Percentiles rank a stretch among this genome's conserved stretches.
These are phyloP conservation scores for Ptycholaimellus sp. DNA, from an alignment of 2,888 invertebrate genomes.

Conservation along the genomic window DNA sequence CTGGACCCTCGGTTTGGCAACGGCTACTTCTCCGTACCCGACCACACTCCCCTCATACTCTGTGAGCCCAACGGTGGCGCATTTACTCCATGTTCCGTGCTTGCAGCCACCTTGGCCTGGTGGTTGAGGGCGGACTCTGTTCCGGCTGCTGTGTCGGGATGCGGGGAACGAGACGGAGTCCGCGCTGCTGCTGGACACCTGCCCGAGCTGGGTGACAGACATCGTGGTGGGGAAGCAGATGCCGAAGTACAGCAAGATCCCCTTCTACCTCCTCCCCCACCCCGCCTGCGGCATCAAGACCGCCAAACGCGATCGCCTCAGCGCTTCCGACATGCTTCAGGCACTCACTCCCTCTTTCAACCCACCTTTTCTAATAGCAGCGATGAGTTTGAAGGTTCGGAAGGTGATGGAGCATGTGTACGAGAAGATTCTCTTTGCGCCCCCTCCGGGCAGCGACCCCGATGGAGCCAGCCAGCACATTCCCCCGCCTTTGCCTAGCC, in stretches of 20 bases:
- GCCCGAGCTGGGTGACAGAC: constrained; percentile 64
- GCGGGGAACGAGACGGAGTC: constrained; percentile 82
- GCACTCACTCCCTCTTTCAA: too few relatives aligned
- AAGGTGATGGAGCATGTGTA: constrained; percentile 96
- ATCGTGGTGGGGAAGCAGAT: constrained; percentile 38
- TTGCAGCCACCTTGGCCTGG: too few relatives aligned
- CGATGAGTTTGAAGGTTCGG: too few relatives aligned
- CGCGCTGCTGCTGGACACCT: constrained; percentile 64
- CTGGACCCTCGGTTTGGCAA: constrained; percentile 26
- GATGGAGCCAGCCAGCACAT: not conserved
- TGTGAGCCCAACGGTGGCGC: constrained; percentile 28
- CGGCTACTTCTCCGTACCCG: constrained; percentile 61
- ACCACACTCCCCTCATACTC: constrained; percentile 84
- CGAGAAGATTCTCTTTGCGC: constrained; percentile 55
- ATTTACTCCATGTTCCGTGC: too few relatives aligned
- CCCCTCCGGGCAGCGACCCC: constrained; percentile 11
- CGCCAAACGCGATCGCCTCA: constrained; percentile 72
- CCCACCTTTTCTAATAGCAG: too few relatives aligned
- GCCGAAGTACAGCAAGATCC: constrained; percentile 83
- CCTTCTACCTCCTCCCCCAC: constrained; percentile 87
- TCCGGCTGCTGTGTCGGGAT: constrained; percentile 62
- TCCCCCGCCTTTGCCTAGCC: too few relatives aligned
- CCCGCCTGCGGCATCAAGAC: constrained; percentile 44
- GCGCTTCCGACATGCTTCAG: constrained; percentile 97
- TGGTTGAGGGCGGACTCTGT: constrained; percentile 80